These are phyloP conservation scores for Theonella swinhoei DNA, from an alignment of 37 sponge, comb jelly and placozoan genomes.

Conservation along the genomic window DNA sequence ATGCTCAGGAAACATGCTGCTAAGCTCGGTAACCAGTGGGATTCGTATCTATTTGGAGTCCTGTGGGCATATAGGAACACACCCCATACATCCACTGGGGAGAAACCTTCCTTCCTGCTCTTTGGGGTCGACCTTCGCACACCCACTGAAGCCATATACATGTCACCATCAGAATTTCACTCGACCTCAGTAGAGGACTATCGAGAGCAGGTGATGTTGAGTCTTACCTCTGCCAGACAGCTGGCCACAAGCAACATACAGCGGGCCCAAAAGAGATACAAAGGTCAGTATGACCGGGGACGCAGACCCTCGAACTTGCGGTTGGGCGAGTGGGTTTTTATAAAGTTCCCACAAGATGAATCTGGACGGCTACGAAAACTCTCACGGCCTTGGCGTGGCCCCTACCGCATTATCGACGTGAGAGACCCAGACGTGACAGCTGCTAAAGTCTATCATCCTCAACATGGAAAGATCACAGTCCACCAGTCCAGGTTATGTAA, in stretches of 20 bases:
- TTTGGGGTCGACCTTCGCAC: not conserved
- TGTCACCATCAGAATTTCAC: not conserved
- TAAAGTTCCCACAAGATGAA: constrained; percentile 44
- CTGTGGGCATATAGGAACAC: not conserved
- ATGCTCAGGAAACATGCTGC: constrained; percentile 31
- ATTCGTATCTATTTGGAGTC: not conserved
- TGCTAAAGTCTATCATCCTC: constrained; percentile 31
- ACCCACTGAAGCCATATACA: not conserved
- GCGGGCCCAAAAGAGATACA: constrained; percentile 8
- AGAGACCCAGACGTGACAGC: constrained; percentile 7
- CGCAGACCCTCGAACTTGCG: not conserved
- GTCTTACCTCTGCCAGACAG: constrained; percentile 18
- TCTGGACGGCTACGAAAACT: not conserved
- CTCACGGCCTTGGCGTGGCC: constrained; percentile 28
- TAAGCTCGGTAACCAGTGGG: constrained; percentile 11
- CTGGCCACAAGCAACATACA: not conserved
- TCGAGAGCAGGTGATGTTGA: constrained; percentile 13
- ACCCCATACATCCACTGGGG: not conserved
- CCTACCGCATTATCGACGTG: not conserved
- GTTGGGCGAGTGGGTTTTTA: constrained; percentile 37
- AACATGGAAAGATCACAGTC: constrained; percentile 13
- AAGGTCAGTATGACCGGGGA: constrained; percentile 17
- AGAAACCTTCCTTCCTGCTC: constrained; percentile 8
- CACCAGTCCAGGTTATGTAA: constrained; percentile 29
- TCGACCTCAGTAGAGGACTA: constrained; percentile 13